Percentiles rank a stretch among this genome's conserved stretches.
phyloP scores from a whole-genome alignment of 2,797 vertebrate species.

The Acanthurus tractus region DNA sequence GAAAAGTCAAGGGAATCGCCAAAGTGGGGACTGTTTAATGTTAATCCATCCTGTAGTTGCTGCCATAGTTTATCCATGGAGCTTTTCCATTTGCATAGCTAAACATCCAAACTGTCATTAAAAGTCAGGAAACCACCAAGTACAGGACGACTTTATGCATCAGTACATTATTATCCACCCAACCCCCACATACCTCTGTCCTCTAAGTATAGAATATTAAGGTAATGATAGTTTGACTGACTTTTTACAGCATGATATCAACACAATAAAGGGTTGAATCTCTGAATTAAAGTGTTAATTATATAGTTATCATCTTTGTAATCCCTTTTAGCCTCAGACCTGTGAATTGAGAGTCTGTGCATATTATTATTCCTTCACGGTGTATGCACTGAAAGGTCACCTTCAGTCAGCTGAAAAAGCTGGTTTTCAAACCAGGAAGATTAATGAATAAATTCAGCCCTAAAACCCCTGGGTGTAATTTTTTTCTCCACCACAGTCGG shows the following conservation, averaged over 20 bases:
- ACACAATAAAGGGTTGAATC: not conserved
- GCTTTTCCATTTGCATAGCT: too few relatives aligned
- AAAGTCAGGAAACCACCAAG: too few relatives aligned
- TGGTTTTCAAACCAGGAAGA: not conserved
- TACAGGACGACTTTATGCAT: too few relatives aligned
- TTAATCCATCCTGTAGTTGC: too few relatives aligned
- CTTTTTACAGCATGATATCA: not conserved
- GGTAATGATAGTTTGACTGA: not conserved
- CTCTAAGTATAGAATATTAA: too few relatives aligned
- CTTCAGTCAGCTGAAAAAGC: conserved; percentile 21
- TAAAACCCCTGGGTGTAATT: conserved; percentile 9
- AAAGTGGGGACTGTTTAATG: not conserved
- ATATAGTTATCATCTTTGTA: conserved; percentile 10
- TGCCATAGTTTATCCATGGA: too few relatives aligned
- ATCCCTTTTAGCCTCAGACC: conserved; percentile 10
- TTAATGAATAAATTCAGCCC: conserved; percentile 25
- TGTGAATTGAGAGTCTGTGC: not conserved
- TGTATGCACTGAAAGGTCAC: conserved; percentile 11
- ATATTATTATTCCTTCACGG: too few relatives aligned
- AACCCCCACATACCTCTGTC: too few relatives aligned
- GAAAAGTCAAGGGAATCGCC: not conserved
- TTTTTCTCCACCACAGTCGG: conserved; percentile 4
- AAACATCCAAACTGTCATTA: too few relatives aligned
- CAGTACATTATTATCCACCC: too few relatives aligned
- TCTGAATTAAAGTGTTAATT: not conserved